Evolutionary conservation across 2,797 vertebrate species (phyloP), one percentile per base, ranked within the genome.

Genomic region (Sardinella longiceps): DNA sequence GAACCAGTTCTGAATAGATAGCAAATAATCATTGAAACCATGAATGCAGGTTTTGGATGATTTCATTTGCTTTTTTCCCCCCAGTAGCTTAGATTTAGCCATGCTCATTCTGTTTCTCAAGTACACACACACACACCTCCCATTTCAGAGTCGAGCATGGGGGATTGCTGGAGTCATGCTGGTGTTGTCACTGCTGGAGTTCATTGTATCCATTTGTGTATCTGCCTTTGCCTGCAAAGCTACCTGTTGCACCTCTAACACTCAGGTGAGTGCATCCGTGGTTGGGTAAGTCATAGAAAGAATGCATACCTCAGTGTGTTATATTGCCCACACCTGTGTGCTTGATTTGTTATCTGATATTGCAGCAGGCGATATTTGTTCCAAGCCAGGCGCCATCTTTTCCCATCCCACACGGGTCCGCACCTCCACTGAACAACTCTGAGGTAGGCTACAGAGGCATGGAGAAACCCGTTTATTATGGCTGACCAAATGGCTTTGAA

Each of bases 151-250:
- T 15, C 74, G 0, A 1, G 3, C 39, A 2, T 5, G 0, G 1
- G 86, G 84, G 3, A 45, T 86, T 4, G 0, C 39, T 30, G 60
- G 25, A 2, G 58, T 89, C 30, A 9, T 89, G 53, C 18, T 80
- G 15, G 1, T 84, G 50, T 85, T 89, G 82, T 82, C 82, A 7
- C 0, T 87, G n/a, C 70, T 89, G 43, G 66, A 87, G 80, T 84
- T 89, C 3, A 82, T 70, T 1, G 11, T 89, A n/a, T 81, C 83
- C 83, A 83, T 89, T 39, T 70, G 37, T 56, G 81, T 60, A 10
- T 84, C 85, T 1, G 74, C 50, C 2, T 89, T 86, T 30, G 82
- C 70, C 82, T 88, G 87, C 80, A 84, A 81, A 82, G 83, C 85
- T 0, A 2, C 80, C 20, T 87, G n/a, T n/a, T n/a, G 83, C 80